Evolutionary conservation across 2,113 vertebrate genomes (phyloP).

Genomic region (Stomatorhinus ivindoensis): DNA sequence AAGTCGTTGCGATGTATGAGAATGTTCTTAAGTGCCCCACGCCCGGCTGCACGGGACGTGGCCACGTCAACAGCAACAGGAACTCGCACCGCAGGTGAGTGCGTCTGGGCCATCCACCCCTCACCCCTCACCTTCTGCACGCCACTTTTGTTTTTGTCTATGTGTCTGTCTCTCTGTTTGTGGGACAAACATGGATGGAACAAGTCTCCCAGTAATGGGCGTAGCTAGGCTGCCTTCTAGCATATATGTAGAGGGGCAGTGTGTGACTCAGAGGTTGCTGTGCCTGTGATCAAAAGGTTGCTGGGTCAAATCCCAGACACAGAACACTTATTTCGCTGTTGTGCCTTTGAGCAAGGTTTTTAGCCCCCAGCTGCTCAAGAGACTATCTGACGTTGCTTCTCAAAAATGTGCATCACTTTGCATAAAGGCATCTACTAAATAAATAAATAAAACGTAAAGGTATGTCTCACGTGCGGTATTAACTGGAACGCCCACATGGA

Average conservation of each 20-base stretch:
- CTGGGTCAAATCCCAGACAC: not conserved
- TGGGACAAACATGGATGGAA: not conserved
- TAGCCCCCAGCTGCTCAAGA: not conserved
- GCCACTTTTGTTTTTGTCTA: not conserved
- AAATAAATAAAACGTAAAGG: not conserved
- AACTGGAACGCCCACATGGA: not conserved
- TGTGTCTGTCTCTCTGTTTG: not conserved
- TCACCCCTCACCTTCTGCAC: not conserved
- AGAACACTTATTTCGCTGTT: not conserved
- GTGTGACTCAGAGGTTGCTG: not conserved
- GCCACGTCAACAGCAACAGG: conserved; percentile 99
- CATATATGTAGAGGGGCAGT: not conserved
- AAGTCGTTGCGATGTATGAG: conserved; percentile 99
- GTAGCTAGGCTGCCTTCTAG: not conserved
- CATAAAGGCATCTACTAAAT: not conserved
- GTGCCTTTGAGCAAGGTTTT: not conserved
- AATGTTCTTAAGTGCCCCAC: conserved; percentile 99
- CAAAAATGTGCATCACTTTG: not conserved
- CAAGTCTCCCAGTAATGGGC: not conserved
- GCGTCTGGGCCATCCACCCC: not conserved
- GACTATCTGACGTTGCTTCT: not conserved
- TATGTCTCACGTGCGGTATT: not conserved
- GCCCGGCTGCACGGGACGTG: conserved; percentile 97
- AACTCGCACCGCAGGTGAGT: conserved; percentile 99
- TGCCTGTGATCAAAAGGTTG: not conserved